Evolutionary conservation across 2,113 vertebrate genomes (phyloP), one percentile per base, ranked within the genome.

Genomic region (Neopipo cinnamomea): DNA sequence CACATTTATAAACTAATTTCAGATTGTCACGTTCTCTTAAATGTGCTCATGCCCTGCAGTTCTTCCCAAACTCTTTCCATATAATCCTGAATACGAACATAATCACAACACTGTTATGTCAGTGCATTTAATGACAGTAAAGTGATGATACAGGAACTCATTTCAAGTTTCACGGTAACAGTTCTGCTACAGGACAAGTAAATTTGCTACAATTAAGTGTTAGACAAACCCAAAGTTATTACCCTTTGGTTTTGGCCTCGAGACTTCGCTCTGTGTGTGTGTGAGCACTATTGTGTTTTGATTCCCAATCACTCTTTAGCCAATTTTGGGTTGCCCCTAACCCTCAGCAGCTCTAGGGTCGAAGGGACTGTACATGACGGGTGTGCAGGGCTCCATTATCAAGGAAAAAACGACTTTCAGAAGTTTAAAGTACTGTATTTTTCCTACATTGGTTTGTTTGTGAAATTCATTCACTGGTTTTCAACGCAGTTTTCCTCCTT

Each of bases 281-380:
- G 19, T 8, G 6, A 88, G 21, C 12, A 23, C 19, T 22, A 1
- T 6, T 23, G 55, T 65, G 55, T 49, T 12, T 21, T 41, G 24
- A 18, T 28, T 42, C 10, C 23, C 31, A 22, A 1, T 28, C 14
- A 7, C 8, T 30, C 47, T 61, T 24, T 25, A 3, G 24, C 12
- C 78, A 22, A 0, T 9, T 30, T 6, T 15, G 59, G 28, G 17
- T 2, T 24, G 58, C 50, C 25, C 28, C 39, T 31, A 30, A 14
- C 56, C 9, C 13, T 5, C 10, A 4, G 87, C 22, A 50, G 18
- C 62, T 92, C 52, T 30, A 58, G 67, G 39, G 33, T 22, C n/a
- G 8, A 37, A 55, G 19, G 4, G 37, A 15, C 3, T 35, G 15
- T 7, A 6, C 2, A 0, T 7, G 3, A 2, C 14, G 11, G 5